Evolutionary conservation across 2,797 vertebrate species (phyloP).

Genomic region (Danionella dracula): DNA sequence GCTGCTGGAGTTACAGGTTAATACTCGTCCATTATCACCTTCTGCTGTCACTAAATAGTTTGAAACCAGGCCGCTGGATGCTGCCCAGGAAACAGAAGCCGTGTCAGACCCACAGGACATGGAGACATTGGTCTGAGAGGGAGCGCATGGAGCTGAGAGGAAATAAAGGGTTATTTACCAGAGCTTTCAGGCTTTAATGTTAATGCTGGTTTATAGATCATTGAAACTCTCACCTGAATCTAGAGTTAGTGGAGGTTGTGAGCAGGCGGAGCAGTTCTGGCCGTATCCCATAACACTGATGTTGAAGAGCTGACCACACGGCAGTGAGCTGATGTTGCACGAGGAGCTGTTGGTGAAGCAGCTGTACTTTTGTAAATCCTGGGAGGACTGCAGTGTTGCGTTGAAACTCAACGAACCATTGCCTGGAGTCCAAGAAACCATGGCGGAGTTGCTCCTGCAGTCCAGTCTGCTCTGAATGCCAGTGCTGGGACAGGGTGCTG

Average conservation of each 20-base stretch:
- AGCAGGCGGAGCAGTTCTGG: slow-evolving; percentile 46
- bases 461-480: slow-evolving; percentile 40
- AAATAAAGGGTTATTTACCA: background rate
- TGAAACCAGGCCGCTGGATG: slow-evolving; percentile 50
- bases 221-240: slow-evolving; percentile 63
- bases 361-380: background rate
- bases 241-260: slow-evolving; percentile 37
- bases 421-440: slow-evolving; percentile 61
- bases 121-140: slow-evolving; percentile 48
- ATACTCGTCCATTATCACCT: slow-evolving; percentile 28
- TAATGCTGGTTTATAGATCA: no score
- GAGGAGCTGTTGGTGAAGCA: slow-evolving; percentile 52
- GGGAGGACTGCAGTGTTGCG: slow-evolving; percentile 33
- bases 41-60: slow-evolving; percentile 57
- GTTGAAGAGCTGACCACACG: slow-evolving; percentile 58
- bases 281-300: slow-evolving; percentile 57
- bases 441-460: slow-evolving; percentile 54
- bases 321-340: slow-evolving; percentile 62
- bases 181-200: no score
- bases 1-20: slow-evolving; percentile 58
- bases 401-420: slow-evolving; percentile 57
- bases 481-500: slow-evolving; percentile 64
- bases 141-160: slow-evolving; percentile 63
- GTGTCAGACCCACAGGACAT: slow-evolving; percentile 54
- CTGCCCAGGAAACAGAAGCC: slow-evolving; percentile 58